Base-by-base conservation (phyloP, 1,140 invertebrate species). In the Cephus cinctus region DNA sequence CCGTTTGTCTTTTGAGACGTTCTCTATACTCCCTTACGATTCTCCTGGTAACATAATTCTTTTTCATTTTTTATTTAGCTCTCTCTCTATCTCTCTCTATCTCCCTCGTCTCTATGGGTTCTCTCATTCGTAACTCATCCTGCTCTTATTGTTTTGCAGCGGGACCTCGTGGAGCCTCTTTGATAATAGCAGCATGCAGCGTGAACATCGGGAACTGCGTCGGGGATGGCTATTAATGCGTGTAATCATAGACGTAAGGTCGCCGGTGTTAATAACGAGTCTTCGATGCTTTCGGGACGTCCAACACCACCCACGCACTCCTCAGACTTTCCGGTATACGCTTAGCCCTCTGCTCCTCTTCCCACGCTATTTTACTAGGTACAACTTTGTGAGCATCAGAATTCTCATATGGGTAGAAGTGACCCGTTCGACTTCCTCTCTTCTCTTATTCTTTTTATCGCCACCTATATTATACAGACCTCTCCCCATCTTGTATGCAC, bases 191-290 rank as follows among this genome's bases (percentile, higher is more conserved):
- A 71, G 67, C 66, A 69, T 53, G 54, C 53, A 63, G 61, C 59
- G 63, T 54, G 71, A 74, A 63, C 59, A 65, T n/a, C n/a, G n/a
- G n/a, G n/a, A 65, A 67, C 61, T 63, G 62, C 61, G 63, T 59
- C 61, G 60, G 62, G n/a, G 61, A 62, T 57, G 67, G 64, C 69
- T 67, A 75, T 75, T 73, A 75, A 71, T 73, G 65, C 59, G 46
- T 58, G 70, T 73, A 75, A 76, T 76, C 72, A 76, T 76, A 76
- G 71, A 75, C 66, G 57, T 59, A 57, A 63, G 63, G 63, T 69
- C 67, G 65, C 59, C 61, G 63, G 65, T 69, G 72, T 74, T 76
- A 76, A 76, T 76, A 73, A 76, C 66, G 69, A 67, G 68, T 73
- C 71, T 69, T 71, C 65, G 65, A 71, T 67, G 65, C 63, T 63